Percentiles rank a stretch among this genome's conserved stretches.
Evolutionary conservation across 2,113 vertebrate genomes (phyloP).

Genomic region (Cephalopholis sonnerati): DNA sequence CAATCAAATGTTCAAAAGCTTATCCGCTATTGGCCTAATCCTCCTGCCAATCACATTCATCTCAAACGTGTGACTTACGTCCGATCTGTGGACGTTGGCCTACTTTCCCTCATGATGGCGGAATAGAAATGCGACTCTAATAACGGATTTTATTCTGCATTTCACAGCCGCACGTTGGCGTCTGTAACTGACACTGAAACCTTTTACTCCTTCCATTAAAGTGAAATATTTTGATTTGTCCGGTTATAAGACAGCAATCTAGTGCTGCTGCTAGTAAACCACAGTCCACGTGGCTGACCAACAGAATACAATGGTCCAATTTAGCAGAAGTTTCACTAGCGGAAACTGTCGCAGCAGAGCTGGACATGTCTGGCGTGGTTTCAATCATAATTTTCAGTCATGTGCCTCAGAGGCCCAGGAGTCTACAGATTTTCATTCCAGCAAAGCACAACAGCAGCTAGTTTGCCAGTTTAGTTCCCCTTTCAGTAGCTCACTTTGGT

Average conservation of each 20-base stretch:
- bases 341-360: constrained; percentile 14
- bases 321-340: constrained; percentile 2
- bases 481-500: neutral
- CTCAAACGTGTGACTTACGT: constrained; percentile 48
- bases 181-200: accelerated
- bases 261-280: neutral
- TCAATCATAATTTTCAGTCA: constrained; percentile 22
- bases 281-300: constrained; percentile 66
- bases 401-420: neutral
- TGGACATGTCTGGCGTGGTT: neutral
- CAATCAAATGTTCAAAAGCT: constrained; percentile 31
- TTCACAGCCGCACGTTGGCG: neutral
- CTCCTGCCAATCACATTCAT: constrained; percentile 52
- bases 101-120: constrained; percentile 59
- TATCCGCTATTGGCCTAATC: constrained; percentile 59
- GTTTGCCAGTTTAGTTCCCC: neutral
- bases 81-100: constrained; percentile 48
- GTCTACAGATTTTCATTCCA: neutral
- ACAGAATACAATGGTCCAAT: constrained; percentile 4
- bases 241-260: neutral
- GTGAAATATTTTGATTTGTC: neutral
- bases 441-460: neutral
- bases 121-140: constrained; percentile 12
- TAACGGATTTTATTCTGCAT: neutral
- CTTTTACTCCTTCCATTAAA: neutral